phyloP scores from a whole-genome alignment of 2,888 invertebrate species.

The Aporophyla nigra region DNA sequence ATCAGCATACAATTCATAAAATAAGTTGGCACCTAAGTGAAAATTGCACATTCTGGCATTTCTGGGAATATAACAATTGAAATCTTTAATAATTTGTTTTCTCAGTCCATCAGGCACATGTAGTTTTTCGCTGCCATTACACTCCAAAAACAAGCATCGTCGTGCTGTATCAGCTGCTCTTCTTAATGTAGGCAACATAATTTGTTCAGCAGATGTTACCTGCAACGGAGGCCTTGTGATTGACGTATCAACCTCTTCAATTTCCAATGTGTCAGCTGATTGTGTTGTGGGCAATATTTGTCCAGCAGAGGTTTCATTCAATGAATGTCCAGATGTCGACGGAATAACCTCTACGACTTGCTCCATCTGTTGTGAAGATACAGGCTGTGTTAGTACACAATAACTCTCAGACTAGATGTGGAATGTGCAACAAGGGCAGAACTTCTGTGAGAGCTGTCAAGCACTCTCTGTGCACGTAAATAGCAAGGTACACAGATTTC shows the following conservation, averaged over 20 bases:
- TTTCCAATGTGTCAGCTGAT: no score
- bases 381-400: no score
- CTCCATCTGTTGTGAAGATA: not conserved
- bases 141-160: not conserved
- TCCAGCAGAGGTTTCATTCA: not conserved
- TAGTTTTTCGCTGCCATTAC: not conserved
- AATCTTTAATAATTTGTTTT: constrained; percentile 11
- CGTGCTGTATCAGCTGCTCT: not conserved
- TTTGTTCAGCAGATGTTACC: constrained; percentile 13
- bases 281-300: not conserved
- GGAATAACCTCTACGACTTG: not conserved
- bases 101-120: constrained; percentile 9
- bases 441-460: not conserved
- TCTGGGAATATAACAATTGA: constrained; percentile 14
- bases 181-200: not conserved
- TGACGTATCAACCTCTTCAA: not conserved
- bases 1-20: not conserved
- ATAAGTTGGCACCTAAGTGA: constrained; percentile 1
- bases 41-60: constrained; percentile 11
- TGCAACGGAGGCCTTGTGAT: not conserved
- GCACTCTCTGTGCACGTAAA: constrained; percentile 12
- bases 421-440: not conserved
- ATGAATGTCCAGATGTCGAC: not conserved
- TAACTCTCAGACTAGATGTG: not conserved
- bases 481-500: constrained; percentile 11